Percentiles rank a stretch among this genome's conserved stretches.
Evolutionary conservation across 1,140 invertebrate species (phyloP).

Genomic region (Brachionus koreanus): DNA sequence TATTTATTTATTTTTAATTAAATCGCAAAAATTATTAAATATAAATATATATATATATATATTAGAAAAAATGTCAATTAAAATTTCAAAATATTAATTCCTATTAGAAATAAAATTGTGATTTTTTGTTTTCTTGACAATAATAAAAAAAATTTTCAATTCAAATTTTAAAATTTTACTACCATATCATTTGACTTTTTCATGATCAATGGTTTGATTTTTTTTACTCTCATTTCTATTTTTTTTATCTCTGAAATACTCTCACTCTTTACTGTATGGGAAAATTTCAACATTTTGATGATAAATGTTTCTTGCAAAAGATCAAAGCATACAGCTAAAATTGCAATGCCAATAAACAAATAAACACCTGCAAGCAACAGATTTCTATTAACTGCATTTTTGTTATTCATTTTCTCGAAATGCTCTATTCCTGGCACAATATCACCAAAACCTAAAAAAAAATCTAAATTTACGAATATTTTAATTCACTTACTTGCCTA

Average conservation of each 20-base stretch:
- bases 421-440: conserved; percentile 1
- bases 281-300: neutral
- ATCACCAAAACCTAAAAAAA: conserved; percentile 40
- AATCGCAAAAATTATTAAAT: no score
- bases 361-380: neutral
- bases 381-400: neutral
- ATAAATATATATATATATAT: no score
- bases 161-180: neutral
- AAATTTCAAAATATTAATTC: no score
- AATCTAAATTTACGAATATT: neutral
- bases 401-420: neutral
- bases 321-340: conserved; percentile 44
- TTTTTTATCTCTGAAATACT: neutral
- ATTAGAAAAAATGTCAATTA: no score
- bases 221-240: neutral
- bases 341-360: conserved; percentile 21
- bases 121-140: no score
- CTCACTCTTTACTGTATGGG: neutral
- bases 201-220: conserved; percentile 10
- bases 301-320: conserved; percentile 40
- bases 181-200: neutral
- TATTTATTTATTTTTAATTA: no score
- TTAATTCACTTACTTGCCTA: neutral
- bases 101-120: no score
- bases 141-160: no score